Evolutionary conservation across 2,888 invertebrate species (phyloP).

Genomic region (Operophtera brumata): DNA sequence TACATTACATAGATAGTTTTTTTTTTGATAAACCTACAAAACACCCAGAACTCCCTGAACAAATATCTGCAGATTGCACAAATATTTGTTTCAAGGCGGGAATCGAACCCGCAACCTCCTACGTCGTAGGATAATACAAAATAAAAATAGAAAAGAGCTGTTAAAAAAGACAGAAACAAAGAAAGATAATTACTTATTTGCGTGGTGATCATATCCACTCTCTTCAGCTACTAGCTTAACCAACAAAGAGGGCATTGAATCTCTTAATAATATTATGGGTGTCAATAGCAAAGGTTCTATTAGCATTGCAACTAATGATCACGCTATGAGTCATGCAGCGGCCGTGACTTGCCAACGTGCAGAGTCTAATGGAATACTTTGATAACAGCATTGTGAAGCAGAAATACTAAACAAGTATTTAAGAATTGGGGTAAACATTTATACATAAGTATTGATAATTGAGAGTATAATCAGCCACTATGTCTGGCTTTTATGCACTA

Average conservation of each 20-base stretch:
- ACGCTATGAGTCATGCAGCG: not conserved
- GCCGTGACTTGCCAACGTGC: constrained; percentile 5
- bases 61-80: too few species aligned
- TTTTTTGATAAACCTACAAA: too few species aligned
- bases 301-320: not conserved
- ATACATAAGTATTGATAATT: too few species aligned
- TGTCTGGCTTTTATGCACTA: too few species aligned
- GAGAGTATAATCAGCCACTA: too few species aligned
- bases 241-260: not conserved
- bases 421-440: too few species aligned
- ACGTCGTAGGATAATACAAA: too few species aligned
- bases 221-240: not conserved
- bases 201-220: not conserved
- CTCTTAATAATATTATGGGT: not conserved
- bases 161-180: not conserved
- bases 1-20: too few species aligned
- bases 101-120: too few species aligned
- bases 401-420: not conserved
- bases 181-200: not conserved
- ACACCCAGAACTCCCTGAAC: too few species aligned
- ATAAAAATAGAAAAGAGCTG: too few species aligned
- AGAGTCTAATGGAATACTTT: not conserved
- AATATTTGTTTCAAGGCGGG: too few species aligned
- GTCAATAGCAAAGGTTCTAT: constrained; percentile 1
- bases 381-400: constrained; percentile 5